These are phyloP conservation scores for Holcopasites calliopsidis DNA, from an alignment of 1,140 invertebrate genomes.

Conservation along the genomic window DNA sequence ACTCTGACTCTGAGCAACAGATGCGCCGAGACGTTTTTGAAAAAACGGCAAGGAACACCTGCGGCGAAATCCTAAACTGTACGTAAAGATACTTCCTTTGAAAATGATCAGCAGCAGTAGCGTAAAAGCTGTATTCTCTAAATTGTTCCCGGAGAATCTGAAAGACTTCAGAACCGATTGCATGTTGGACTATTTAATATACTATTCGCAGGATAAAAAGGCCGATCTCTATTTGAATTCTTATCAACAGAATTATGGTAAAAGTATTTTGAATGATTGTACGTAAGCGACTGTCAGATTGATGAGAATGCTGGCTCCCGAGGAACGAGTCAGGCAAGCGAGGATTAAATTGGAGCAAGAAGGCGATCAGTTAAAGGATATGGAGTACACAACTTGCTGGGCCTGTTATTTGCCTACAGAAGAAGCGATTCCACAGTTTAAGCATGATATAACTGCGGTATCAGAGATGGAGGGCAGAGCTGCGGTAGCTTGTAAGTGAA, in stretches of 20 bases:
- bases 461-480: constrained; percentile 18
- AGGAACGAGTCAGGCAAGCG: constrained; percentile 64
- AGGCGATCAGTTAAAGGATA: rapidly evolving
- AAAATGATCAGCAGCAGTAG: constrained; percentile 53
- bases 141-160: constrained; percentile 50
- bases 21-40: constrained; percentile 57
- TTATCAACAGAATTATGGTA: constrained; percentile 59
- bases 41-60: constrained; percentile 55
- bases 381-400: constrained; percentile 49
- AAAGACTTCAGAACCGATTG: constrained; percentile 39
- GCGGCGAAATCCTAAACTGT: constrained; percentile 50
- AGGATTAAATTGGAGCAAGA: constrained; percentile 52
- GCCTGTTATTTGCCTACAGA: constrained; percentile 64
- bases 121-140: constrained; percentile 59
- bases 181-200: constrained; percentile 50
- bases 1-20: constrained; percentile 54
- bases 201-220: constrained; percentile 60
- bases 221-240: constrained; percentile 42
- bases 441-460: constrained; percentile 51
- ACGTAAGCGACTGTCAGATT: constrained; percentile 39
- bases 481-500: constrained; percentile 60
- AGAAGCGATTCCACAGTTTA: constrained; percentile 62
- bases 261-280: constrained; percentile 53
- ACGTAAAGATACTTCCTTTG: constrained; percentile 46
- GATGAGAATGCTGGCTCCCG: constrained; percentile 54